These are phyloP conservation scores for Pteronura brasiliensis DNA, from an alignment of 2,113 vertebrate genomes.

Conservation along the genomic window DNA sequence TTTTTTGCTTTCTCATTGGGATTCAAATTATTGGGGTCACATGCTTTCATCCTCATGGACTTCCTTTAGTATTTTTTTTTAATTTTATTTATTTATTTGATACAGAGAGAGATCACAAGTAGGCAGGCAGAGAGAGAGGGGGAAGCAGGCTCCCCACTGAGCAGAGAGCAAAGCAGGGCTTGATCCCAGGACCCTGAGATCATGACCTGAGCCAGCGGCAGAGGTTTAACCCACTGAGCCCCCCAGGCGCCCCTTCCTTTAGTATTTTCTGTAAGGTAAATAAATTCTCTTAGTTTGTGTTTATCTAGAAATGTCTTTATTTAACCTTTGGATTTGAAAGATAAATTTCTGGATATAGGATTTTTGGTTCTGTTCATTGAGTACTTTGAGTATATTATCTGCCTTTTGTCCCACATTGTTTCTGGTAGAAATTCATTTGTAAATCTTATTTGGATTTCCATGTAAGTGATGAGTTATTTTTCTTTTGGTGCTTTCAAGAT, in stretches of 20 bases:
- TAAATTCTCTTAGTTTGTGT: background rate
- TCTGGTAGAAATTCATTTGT: background rate
- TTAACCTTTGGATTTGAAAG: background rate
- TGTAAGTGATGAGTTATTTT: background rate
- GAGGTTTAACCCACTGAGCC: too few relatives aligned
- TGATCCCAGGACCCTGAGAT: too few relatives aligned
- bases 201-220: too few relatives aligned
- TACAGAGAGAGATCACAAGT: too few relatives aligned
- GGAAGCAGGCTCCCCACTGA: too few relatives aligned
- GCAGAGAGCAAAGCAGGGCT: too few relatives aligned
- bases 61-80: background rate
- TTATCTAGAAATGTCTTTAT: background rate
- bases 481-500: background rate
- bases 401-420: background rate
- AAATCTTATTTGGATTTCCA: background rate
- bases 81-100: too few relatives aligned
- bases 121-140: too few relatives aligned
- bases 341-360: background rate
- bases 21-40: background rate
- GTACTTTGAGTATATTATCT: background rate
- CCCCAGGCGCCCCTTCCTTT: background rate
- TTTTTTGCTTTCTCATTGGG: background rate
- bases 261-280: background rate
- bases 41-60: background rate
- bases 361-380: background rate